Evolutionary conservation across 2,888 invertebrate genomes (phyloP).

Genomic region (Napeogenes inachia): DNA sequence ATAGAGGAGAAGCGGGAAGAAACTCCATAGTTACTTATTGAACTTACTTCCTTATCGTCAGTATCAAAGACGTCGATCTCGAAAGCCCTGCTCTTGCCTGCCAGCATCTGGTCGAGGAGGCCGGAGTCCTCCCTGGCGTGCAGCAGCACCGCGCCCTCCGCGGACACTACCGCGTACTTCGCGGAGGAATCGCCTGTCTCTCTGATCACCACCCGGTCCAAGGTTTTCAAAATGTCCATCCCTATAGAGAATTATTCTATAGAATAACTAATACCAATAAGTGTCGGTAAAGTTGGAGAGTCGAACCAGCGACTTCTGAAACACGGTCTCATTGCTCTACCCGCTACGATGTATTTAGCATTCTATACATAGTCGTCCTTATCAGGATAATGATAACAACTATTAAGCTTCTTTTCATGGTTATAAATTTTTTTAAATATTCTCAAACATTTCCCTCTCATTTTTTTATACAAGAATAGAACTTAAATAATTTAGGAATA

Average conservation of each 20-base stretch:
- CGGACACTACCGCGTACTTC: conserved; percentile 41
- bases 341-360: too few relatives aligned
- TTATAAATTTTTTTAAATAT: too few relatives aligned
- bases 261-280: not conserved
- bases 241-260: conserved; percentile 37
- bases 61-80: conserved; percentile 45
- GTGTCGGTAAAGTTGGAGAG: too few relatives aligned
- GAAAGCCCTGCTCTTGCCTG: conserved; percentile 42
- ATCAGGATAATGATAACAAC: too few relatives aligned
- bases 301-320: too few relatives aligned
- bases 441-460: too few relatives aligned
- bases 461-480: too few relatives aligned
- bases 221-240: conserved; percentile 33
- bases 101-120: conserved; percentile 37
- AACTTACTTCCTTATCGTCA: conserved; percentile 39
- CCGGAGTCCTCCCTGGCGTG: conserved; percentile 44
- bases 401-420: too few relatives aligned
- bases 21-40: not conserved
- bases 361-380: too few relatives aligned
- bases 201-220: conserved; percentile 37
- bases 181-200: conserved; percentile 40
- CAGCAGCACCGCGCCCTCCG: conserved; percentile 37
- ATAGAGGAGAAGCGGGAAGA: not conserved
- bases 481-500: too few relatives aligned
- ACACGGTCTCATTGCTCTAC: too few relatives aligned